A percentile compares a stretch with the other conserved stretches of the same genome.
Conservation (phyloP, 1,140 invertebrate species). For the Cyrtorhinus lividipennis region DNA sequence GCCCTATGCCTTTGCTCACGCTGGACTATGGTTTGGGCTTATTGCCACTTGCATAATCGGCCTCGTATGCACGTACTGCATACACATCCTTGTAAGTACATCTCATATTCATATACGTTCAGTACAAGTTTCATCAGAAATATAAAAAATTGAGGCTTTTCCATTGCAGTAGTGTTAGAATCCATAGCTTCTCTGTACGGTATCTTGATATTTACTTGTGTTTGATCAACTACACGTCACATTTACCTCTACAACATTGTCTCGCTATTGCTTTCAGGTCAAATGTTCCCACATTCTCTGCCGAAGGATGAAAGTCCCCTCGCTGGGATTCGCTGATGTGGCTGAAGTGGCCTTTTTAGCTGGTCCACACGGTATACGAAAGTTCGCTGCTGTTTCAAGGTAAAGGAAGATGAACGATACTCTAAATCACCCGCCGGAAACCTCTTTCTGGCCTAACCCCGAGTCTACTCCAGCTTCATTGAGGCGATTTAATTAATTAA, state of each 20-base stretch:
- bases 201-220: too few relatives aligned
- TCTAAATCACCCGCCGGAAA: too few relatives aligned
- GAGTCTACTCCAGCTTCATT: too few relatives aligned
- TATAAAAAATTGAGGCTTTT: too few relatives aligned
- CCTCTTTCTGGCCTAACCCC: too few relatives aligned
- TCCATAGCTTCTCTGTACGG: too few relatives aligned
- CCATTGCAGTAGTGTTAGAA: too few relatives aligned
- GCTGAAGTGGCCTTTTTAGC: conserved; percentile 53
- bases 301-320: conserved; percentile 43
- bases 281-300: conserved; percentile 54
- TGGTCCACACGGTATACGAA: conserved; percentile 46
- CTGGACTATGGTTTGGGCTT: conserved; percentile 66
- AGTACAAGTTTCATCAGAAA: too few relatives aligned
- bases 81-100: conserved; percentile 42
- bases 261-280: conserved; percentile 25
- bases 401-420: conserved; percentile 26
- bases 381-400: conserved; percentile 48
- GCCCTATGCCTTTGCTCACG: conserved; percentile 77
- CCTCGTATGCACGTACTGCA: conserved; percentile 49
- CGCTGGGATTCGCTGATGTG: conserved; percentile 58
- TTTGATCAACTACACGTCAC: too few relatives aligned
- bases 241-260: too few relatives aligned
- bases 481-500: too few relatives aligned
- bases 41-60: conserved; percentile 57
- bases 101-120: too few relatives aligned